Evolutionary conservation across 64 coral and sea anemone species (phyloP).

Genomic region (Acropora yongei): DNA sequence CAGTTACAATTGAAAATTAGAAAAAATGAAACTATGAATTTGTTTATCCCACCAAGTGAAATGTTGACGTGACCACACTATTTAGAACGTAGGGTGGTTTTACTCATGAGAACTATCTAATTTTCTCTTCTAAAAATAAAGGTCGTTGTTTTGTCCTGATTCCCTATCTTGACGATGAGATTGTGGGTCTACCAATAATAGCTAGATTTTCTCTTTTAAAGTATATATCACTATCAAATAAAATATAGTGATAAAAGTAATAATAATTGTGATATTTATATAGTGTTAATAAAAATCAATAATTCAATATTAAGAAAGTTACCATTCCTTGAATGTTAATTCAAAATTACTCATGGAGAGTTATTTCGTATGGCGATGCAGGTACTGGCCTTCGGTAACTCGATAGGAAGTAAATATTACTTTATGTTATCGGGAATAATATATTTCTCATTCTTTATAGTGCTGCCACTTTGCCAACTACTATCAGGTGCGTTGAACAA

Average conservation of each 20-base stretch:
- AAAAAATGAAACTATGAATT: neutral
- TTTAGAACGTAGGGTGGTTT: neutral
- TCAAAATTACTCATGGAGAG: no score
- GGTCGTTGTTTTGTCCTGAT: no score
- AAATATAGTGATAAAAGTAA: neutral
- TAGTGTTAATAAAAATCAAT: neutral
- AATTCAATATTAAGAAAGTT: no score
- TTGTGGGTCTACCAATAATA: neutral
- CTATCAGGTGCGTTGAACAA: slow-evolving; percentile 75
- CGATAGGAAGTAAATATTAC: no score
- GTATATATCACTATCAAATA: neutral
- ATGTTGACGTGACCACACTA: neutral
- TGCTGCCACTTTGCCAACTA: slow-evolving; percentile 86
- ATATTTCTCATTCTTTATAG: slow-evolving; percentile 31
- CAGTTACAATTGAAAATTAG: neutral
- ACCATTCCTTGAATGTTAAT: no score
- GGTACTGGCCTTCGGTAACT: no score
- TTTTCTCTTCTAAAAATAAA: neutral
- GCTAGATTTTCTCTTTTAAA: neutral
- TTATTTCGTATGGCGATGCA: no score
- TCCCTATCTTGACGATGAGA: no score
- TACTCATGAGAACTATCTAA: neutral
- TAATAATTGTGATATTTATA: neutral
- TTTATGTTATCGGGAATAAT: neutral
- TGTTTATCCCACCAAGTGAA: neutral